Conservation (phyloP, 2,888 invertebrate genomes). For the Chaitophorus viminalis region DNA sequence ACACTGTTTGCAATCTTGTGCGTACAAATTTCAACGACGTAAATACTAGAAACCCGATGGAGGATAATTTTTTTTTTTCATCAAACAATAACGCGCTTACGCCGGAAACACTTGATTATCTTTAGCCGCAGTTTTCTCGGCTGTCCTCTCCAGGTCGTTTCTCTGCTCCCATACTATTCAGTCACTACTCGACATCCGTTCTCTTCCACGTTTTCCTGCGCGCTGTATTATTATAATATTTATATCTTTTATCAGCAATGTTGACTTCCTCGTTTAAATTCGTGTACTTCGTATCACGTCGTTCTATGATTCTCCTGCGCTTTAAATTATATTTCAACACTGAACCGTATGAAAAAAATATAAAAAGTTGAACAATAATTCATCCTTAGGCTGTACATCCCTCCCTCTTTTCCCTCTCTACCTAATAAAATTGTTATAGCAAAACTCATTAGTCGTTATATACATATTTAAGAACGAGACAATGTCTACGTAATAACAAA, state of each 20-base stretch:
- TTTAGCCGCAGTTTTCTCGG: neutral
- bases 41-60: no score
- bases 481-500: no score
- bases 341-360: neutral
- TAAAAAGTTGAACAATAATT: no score
- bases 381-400: no score
- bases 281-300: neutral
- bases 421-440: neutral
- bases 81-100: neutral
- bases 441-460: neutral
- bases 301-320: neutral
- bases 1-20: neutral
- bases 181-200: neutral
- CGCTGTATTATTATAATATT: neutral
- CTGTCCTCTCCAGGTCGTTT: neutral
- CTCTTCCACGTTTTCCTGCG: neutral
- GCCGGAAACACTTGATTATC: neutral
- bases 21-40: neutral
- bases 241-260: neutral
- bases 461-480: no score
- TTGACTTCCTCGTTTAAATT: neutral
- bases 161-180: neutral
- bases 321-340: neutral
- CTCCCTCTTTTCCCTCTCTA: no score
- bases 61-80: neutral